Conservation (phyloP, 2,888 invertebrate genomes). For the Athripsodes cinereus region DNA sequence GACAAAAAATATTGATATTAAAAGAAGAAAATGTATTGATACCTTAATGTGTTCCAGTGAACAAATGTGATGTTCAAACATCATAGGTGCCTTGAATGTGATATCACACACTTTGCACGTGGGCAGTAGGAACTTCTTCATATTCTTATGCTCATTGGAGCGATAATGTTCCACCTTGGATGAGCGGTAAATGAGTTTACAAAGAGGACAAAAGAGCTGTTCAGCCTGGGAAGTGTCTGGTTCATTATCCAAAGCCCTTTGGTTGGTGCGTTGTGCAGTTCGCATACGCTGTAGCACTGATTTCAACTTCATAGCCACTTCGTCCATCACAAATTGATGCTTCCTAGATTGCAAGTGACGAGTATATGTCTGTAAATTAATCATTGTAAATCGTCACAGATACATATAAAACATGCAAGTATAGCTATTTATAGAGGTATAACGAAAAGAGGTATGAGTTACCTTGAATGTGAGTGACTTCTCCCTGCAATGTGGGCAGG, state of each 20-base stretch:
- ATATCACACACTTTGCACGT: constrained; percentile 72
- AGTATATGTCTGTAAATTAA: constrained; percentile 55
- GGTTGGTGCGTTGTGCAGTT: constrained; percentile 70
- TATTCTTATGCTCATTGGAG: constrained; percentile 75
- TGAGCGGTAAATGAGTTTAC: constrained; percentile 70
- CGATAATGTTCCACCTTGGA: constrained; percentile 71
- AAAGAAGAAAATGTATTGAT: constrained; percentile 26
- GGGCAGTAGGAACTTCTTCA: constrained; percentile 80
- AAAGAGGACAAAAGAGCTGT: constrained; percentile 67
- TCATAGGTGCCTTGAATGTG: constrained; percentile 77
- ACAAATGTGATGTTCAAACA: constrained; percentile 78
- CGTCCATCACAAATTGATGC: constrained; percentile 68
- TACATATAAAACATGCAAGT: not conserved
- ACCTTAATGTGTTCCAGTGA: constrained; percentile 78
- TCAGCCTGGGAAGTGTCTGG: constrained; percentile 53
- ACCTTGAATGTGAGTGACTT: constrained; percentile 70
- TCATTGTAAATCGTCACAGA: not conserved
- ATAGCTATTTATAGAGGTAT: not conserved
- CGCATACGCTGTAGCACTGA: constrained; percentile 71
- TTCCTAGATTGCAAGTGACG: constrained; percentile 65
- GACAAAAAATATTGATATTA: not conserved
- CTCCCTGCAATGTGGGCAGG: constrained; percentile 72
- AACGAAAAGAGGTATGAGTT: constrained; percentile 28
- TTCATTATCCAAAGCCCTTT: constrained; percentile 68
- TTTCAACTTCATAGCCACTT: constrained; percentile 68